Conservation (phyloP, 2,888 invertebrate genomes). For the Andrena praecox region DNA sequence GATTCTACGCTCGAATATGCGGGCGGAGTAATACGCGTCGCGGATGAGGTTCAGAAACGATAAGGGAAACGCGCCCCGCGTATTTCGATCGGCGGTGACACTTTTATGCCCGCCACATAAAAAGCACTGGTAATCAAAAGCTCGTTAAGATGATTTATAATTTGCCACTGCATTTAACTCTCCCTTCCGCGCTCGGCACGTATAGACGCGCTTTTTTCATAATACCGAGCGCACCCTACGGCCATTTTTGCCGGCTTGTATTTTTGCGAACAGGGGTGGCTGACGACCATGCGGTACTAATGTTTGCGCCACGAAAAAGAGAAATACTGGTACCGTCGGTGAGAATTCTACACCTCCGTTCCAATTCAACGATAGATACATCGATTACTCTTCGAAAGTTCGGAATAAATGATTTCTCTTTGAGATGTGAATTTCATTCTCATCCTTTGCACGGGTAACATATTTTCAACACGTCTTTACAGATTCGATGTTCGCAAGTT, state of each 20-base stretch:
- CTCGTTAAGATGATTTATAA: slow-evolving; percentile 84
- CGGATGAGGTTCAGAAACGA: slow-evolving; percentile 60
- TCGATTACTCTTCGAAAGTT: not conserved
- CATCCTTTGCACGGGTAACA: too few species aligned
- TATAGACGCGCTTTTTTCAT: slow-evolving; percentile 20
- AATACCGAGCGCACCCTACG: slow-evolving; percentile 30
- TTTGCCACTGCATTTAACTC: slow-evolving; percentile 76
- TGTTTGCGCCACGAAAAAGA: slow-evolving; percentile 46
- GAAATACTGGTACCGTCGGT: slow-evolving; percentile 34
- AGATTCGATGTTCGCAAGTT: too few species aligned
- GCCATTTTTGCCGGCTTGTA: slow-evolving; percentile 45
- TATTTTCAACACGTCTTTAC: too few species aligned
- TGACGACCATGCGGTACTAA: slow-evolving; percentile 40
- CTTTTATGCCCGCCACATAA: slow-evolving; percentile 75
- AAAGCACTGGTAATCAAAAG: slow-evolving; percentile 81
- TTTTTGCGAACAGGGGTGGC: slow-evolving; percentile 50
- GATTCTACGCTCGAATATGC: slow-evolving; percentile 21
- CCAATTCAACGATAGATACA: slow-evolving; percentile 38
- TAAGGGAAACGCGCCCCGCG: slow-evolving; percentile 59
- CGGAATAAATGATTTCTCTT: too few species aligned
- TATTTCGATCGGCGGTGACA: slow-evolving; percentile 79
- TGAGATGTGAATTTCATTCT: too few species aligned
- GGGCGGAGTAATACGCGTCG: slow-evolving; percentile 25
- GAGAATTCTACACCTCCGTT: slow-evolving; percentile 36
- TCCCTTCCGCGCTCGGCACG: slow-evolving; percentile 30